Evolutionary conservation across 2,113 vertebrate species (phyloP), one percentile per base, ranked within the genome.

Genomic region (Accipiter virgatus): DNA sequence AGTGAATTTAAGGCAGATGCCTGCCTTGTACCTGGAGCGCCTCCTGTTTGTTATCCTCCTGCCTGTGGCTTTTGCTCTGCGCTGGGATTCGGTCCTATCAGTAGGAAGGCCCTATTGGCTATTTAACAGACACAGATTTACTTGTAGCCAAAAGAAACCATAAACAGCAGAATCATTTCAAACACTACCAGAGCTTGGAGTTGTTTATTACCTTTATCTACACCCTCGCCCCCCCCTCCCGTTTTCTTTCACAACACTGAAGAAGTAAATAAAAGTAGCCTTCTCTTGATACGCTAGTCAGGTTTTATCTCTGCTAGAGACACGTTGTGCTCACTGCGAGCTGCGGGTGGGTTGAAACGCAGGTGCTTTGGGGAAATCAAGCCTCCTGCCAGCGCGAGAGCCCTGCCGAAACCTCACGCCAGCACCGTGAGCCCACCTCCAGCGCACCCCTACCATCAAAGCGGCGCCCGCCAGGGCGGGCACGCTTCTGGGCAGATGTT

Each of bases 171-270:
- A 81, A 95, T 80, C 23, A 52, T 50, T 95, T 90, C 87, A 79
- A 72, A 11, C 2, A 43, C 81, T 95, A 67, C 61, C 48, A 48
- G 66, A 45, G 73, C 87, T 72, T 16, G 70, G 40, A 93, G 95
- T 79, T 96, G 91, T 96, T 95, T 94, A 85, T 96, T 93, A 59
- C 94, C 61, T 85, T 94, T 93, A 90, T 68, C 86, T 94, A 27
- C 48, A 40, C 56, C 68, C 45, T 86, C 61, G 11, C 21, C 14
- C 42, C 47, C n/a, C 61, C 68, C 6, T 1, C 45, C 3, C 16
- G 19, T 79, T 52, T 65, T 11, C 73, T 53, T 65, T n/a, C 70
- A 16, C n/a, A 48, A 40, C 73, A 55, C 65, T 74, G 3, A 43
- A 45, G 91, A 9, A 96, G 91, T 70, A 83, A 94, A 95, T 43